Evolutionary conservation across 2,797 vertebrate genomes (phyloP), one percentile per base, ranked within the genome.

Genomic region (Huso huso): DNA sequence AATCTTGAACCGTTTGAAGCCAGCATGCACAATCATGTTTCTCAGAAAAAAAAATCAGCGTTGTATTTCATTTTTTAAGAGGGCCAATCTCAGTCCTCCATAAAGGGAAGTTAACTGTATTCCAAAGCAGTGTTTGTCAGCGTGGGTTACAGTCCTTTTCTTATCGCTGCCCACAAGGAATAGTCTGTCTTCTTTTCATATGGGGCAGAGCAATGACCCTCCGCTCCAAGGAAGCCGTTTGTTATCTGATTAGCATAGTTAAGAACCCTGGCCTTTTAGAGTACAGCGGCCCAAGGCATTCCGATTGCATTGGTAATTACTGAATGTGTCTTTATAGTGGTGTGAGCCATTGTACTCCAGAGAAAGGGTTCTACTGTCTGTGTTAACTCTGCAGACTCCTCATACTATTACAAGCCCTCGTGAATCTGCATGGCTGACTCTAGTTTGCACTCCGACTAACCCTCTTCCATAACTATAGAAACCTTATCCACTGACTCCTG

Each of bases 11-110:
- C 23, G 23, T 37, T 37, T 37, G 23, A 37, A 37, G 23, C 23
- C 23, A 37, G 23, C 23, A 37, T 37, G 23, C 23, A 4, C 23
- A 37, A 37, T 37, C 23, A 37, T 37, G 23, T 37, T 37, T 37
- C 23, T 37, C 23, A 37, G 2, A 2, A 37, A 37, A 37, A 37
- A 3, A 37, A 37, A 37, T 18, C 15, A 18, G 15, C 15, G 15
- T 37, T 37, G 23, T 37, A 37, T 37, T 76, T 76, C 76, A 78
- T 75, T 75, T 75, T 77, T 73, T 76, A 77, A 75, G 64, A 75
- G 6, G 9, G 11, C 55, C 4, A 37, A 7, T 7, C 61, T 8
- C 61, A 8, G 61, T 10, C 7, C 23, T 18, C 61, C 61, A 23
- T 62, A 62, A 62, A 62, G 12, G 10, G 11, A 23, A 18, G 61